phyloP scores from a whole-genome alignment of 2,888 invertebrate genomes.

The Podabrus alpinus region DNA sequence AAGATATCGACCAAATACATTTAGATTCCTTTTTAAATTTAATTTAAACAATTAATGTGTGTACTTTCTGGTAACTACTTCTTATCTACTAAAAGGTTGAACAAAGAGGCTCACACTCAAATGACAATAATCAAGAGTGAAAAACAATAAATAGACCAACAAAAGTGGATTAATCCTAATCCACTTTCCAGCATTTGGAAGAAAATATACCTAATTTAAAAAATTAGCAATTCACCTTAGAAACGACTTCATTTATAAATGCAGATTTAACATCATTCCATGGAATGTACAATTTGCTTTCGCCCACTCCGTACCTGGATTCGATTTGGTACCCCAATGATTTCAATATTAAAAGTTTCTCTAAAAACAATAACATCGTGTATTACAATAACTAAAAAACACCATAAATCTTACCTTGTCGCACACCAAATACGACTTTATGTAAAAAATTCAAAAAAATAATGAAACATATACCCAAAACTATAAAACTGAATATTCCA shows the following conservation, averaged over 20 bases:
- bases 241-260: constrained; percentile 56
- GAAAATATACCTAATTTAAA: no score
- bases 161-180: no score
- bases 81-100: no score
- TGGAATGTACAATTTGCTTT: constrained; percentile 48
- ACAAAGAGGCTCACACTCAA: no score
- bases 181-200: no score
- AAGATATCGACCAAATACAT: no score
- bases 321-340: constrained; percentile 53
- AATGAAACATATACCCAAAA: constrained; percentile 25
- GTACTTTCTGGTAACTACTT: no score
- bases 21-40: no score
- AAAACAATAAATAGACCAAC: no score
- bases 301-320: constrained; percentile 46
- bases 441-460: constrained; percentile 32
- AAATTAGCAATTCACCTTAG: constrained; percentile 49
- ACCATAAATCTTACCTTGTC: constrained; percentile 38
- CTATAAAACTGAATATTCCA: constrained; percentile 19
- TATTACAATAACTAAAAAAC: not conserved
- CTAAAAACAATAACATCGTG: constrained; percentile 34
- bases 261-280: constrained; percentile 50
- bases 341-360: constrained; percentile 46
- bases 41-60: no score
- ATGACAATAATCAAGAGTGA: no score
- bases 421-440: constrained; percentile 40